These are phyloP conservation scores for Drosophila recens DNA, from an alignment of 2,888 invertebrate genomes.

Conservation along the genomic window DNA sequence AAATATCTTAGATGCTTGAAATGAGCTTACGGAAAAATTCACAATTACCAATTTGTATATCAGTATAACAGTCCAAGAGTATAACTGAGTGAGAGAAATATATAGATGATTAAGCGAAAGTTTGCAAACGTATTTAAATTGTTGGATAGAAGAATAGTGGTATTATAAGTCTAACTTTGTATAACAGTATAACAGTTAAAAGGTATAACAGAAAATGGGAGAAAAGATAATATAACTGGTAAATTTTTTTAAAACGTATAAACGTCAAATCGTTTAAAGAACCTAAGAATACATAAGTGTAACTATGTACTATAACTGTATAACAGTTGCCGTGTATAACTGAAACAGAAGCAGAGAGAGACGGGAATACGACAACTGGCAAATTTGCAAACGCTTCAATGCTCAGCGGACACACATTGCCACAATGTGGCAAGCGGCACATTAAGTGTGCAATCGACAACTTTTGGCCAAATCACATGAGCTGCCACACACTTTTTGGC, in stretches of 20 bases:
- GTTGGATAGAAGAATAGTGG: too few species aligned
- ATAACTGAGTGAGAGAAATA: too few species aligned
- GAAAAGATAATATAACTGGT: too few species aligned
- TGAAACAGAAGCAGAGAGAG: not conserved
- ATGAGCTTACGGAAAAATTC: too few species aligned
- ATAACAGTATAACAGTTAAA: conserved; percentile 2
- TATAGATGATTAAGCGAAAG: too few species aligned
- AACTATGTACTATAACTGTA: not conserved
- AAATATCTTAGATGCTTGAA: not conserved
- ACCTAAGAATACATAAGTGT: too few species aligned
- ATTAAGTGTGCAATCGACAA: conserved; percentile 74
- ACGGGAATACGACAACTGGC: not conserved
- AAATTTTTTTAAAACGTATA: too few species aligned
- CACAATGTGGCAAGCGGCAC: conserved; percentile 19
- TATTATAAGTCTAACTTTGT: not conserved
- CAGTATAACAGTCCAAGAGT: not conserved
- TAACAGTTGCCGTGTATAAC: not conserved
- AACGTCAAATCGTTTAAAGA: too few species aligned
- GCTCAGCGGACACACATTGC: conserved; percentile 51
- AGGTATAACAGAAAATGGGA: not conserved
- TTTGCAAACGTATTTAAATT: too few species aligned
- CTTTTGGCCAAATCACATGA: conserved; percentile 60
- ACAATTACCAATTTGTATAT: too few species aligned
- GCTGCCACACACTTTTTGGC: conserved; percentile 26
- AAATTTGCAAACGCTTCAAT: conserved; percentile 49